A percentile compares a stretch with the other conserved stretches of the same genome.
Evolutionary conservation across 1,140 invertebrate genomes (phyloP).

Genomic region (Helicoverpa armigera): DNA sequence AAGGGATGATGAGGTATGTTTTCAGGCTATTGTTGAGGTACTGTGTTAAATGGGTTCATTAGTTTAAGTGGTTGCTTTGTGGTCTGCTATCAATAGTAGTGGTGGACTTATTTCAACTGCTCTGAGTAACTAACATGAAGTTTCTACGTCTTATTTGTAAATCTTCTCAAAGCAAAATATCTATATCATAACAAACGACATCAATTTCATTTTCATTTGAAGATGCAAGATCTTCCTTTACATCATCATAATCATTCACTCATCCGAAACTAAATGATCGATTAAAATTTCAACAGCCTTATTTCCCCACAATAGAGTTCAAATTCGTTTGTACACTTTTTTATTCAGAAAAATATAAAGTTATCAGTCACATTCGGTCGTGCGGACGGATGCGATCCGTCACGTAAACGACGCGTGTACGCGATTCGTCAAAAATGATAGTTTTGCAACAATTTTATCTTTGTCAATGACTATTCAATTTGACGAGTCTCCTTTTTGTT

Average conservation of each 20-base stretch:
- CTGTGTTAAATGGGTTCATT: too few relatives aligned
- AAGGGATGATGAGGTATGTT: slow-evolving; percentile 3
- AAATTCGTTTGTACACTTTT: background rate
- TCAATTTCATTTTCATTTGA: slow-evolving; percentile 23
- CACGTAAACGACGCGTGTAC: slow-evolving; percentile 50
- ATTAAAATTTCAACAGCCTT: background rate
- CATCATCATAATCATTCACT: slow-evolving; percentile 27
- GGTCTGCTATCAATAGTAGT: too few relatives aligned
- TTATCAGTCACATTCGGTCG: slow-evolving; percentile 52
- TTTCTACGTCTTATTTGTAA: too few relatives aligned
- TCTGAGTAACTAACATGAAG: too few relatives aligned
- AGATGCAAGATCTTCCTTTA: slow-evolving; percentile 34
- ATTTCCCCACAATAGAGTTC: slow-evolving; percentile 11
- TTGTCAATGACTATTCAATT: slow-evolving; percentile 43
- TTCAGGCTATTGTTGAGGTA: background rate
- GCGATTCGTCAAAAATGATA: slow-evolving; percentile 56
- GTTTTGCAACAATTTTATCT: slow-evolving; percentile 44
- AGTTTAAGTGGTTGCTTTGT: too few relatives aligned
- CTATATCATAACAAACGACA: background rate
- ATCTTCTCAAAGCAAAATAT: background rate
- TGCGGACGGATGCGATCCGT: slow-evolving; percentile 53
- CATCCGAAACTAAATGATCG: slow-evolving; percentile 32
- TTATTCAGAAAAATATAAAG: slow-evolving; percentile 22
- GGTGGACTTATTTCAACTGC: too few relatives aligned
- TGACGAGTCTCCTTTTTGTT: slow-evolving; percentile 5